Evolutionary conservation across 2,888 invertebrate species (phyloP), one percentile per base, ranked within the genome.

Genomic region (Plebejus melissa): DNA sequence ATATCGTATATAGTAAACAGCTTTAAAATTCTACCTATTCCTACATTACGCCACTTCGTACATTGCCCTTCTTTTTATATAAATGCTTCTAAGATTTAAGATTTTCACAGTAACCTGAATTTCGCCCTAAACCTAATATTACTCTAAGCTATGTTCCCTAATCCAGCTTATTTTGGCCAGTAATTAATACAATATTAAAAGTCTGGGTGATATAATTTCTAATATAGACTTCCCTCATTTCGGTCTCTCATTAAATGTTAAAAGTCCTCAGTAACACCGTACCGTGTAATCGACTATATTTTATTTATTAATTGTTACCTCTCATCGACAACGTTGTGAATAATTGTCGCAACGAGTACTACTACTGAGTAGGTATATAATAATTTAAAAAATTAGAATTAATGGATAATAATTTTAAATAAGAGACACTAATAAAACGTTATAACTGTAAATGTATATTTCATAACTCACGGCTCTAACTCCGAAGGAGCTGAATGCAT

Each of bases 151-250:
- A 5, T 65, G 13, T 65, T 32, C 32, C 28, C 65, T 32, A 36
- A 65, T 13, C 13, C 5, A 65, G 65, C 65, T 36, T 13, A 16
- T 32, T 65, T 65, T 65, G 13, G 60, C 60, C 60, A 13, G 13
- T 65, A 16, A 32, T 32, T 65, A 28, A 65, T 65, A 5, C 1
- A 16, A 65, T 36, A 65, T 36, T 65, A 65, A 65, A 32, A 65
- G 65, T 65, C 13, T 36, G 65, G 65, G 65, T 65, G 65, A 13
- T 36, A 36, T 65, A 65, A 65, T 65, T 36, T 2, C n/a, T 70
- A 41, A 22, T 70, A 41, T 38, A 41, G 70, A 70, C 38, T 70
- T 70, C 41, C n/a, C 69, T 69, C 70, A 70, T 70, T 70, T 70
- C 65, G 70, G 70, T 41, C 41, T 38, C n/a, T 70, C 65, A 70